Percentiles rank a stretch among this genome's conserved stretches.
phyloP scores from a whole-genome alignment of 2,113 vertebrate genomes.

The Brachypteracias leptosomus region DNA sequence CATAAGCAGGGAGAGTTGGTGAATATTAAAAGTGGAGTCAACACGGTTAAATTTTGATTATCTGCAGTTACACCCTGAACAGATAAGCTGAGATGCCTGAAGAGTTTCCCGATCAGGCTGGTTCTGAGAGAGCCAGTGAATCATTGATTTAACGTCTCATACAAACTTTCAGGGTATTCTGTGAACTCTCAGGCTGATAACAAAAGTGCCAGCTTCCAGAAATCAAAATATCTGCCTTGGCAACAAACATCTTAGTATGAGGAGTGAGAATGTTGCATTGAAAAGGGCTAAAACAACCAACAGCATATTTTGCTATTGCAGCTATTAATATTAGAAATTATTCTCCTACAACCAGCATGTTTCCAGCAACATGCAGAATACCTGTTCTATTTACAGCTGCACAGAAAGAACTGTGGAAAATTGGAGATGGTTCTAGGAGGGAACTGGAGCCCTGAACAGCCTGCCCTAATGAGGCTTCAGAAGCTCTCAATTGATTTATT shows the following conservation, averaged over 20 bases:
- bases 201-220: background rate
- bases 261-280: background rate
- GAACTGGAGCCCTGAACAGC: background rate
- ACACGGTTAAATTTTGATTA: background rate
- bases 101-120: background rate
- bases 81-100: background rate
- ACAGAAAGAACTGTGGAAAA: background rate
- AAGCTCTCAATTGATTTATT: slow-evolving; percentile 1
- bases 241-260: background rate
- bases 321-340: background rate
- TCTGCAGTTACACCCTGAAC: background rate
- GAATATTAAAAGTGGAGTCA: background rate
- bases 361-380: background rate
- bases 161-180: background rate
- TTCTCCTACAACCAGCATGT: background rate
- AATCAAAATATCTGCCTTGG: background rate
- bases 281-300: background rate
- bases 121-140: background rate
- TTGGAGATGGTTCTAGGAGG: background rate
- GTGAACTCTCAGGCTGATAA: background rate
- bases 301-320: background rate
- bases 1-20: background rate
- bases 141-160: background rate
- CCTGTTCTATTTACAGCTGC: slow-evolving; percentile 7
- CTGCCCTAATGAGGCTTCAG: slow-evolving; percentile 5